Conservation (phyloP, 2,888 invertebrate genomes). For the Parapristionchus giblindavisi region DNA sequence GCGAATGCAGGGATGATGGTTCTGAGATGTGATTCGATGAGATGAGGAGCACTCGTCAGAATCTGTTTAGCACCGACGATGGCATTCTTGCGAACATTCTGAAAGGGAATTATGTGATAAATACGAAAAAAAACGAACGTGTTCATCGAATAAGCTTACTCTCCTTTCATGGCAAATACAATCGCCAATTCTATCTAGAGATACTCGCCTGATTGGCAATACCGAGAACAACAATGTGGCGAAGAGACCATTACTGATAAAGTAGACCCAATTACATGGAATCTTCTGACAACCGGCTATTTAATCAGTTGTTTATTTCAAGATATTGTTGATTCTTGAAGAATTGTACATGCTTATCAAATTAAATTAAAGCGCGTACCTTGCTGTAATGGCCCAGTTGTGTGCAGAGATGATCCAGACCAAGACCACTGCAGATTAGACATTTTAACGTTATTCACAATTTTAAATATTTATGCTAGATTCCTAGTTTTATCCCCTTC, state of each 20-base stretch:
- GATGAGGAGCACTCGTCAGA: slow-evolving; percentile 50
- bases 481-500: no score
- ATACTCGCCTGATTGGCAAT: no score
- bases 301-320: no score
- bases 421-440: slow-evolving; percentile 50
- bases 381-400: slow-evolving; percentile 63
- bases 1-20: slow-evolving; percentile 54
- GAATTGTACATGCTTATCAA: not conserved
- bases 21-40: slow-evolving; percentile 49
- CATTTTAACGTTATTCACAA: slow-evolving; percentile 36
- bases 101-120: slow-evolving; percentile 24
- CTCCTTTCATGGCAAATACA: no score
- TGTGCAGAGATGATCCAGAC: slow-evolving; percentile 57
- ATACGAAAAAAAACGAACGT: not conserved
- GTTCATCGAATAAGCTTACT: no score
- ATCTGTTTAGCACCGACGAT: slow-evolving; percentile 55
- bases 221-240: no score
- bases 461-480: no score
- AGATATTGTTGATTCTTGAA: no score
- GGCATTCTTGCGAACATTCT: slow-evolving; percentile 54
- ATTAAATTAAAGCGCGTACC: slow-evolving; percentile 27
- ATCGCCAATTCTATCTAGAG: no score
- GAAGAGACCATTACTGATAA: no score
- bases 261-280: no score
- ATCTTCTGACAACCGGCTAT: no score